Evolutionary conservation across 2,888 invertebrate genomes (phyloP), one percentile per base, ranked within the genome.

Genomic region (Hololepta plana): DNA sequence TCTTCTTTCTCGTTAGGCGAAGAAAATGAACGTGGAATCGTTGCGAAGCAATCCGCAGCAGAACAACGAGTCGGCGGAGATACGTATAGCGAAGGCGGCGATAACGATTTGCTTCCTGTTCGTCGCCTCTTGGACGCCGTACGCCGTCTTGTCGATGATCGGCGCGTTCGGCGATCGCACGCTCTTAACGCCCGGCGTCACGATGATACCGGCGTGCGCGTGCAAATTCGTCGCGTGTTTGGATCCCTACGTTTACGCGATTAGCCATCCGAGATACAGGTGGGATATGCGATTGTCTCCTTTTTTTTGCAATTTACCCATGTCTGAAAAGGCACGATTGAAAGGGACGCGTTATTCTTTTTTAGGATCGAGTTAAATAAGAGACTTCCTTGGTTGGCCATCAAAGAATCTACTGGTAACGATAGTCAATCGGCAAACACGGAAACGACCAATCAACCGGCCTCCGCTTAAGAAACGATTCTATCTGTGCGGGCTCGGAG

Each of bases 1-100:
- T 12, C 11, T 22, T 28, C 27, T 29, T 20, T 23, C 29, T 29
- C 44, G 40, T 10, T 29, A 74, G 64, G 85, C 85, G 1, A 84
- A 82, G 45, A 85, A 85, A 55, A 87, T 85, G 85, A 85, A 85
- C 44, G 81, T 85, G 1, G 82, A 85, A 42, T 84, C 84, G 2
- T 55, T 85, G 15, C 62, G 82, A 26, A 64, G 67, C 34, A 70
- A 80, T 53, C 70, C 75, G 47, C 62, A 66, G 37, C 61, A 65
- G 27, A 64, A 72, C 20, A 49, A 46, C 19, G 64, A 81, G 37
- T 76, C 81, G 1, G 79, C 81, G 0, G 85, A 85, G 49, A 70
- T 85, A 38, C 62, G 80, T 39, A 85, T 85, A 43, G 84, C 85
- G 1, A 85, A 85, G 46, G 82, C 87, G 6, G 84, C 84, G 3